phyloP scores from a whole-genome alignment of 2,113 vertebrate genomes.

The Sceloporus undulatus region DNA sequence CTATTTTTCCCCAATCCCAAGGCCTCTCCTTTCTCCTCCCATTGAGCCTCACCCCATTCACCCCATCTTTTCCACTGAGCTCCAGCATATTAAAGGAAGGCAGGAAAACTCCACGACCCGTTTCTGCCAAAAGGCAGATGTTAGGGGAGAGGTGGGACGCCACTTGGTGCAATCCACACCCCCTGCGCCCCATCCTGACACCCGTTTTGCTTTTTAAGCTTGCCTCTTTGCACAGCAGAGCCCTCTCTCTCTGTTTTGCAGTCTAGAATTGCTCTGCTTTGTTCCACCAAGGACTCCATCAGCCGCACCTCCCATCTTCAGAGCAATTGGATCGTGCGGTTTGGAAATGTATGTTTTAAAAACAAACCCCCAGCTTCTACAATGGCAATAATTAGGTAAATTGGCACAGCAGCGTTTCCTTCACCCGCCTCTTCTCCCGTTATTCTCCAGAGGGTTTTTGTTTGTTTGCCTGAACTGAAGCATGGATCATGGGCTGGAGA shows the following conservation, averaged over 20 bases:
- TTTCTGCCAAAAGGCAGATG: too few relatives aligned
- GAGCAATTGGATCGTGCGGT: not conserved
- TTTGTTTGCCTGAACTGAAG: not conserved
- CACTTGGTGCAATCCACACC: too few relatives aligned
- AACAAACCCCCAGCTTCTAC: not conserved
- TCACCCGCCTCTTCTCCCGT: not conserved
- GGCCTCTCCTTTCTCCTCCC: too few relatives aligned
- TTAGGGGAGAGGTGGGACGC: too few relatives aligned
- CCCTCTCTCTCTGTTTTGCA: not conserved
- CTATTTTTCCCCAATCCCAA: too few relatives aligned
- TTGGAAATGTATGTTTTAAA: conserved; percentile 7
- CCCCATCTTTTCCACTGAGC: too few relatives aligned
- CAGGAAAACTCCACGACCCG: too few relatives aligned
- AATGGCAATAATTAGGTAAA: conserved; percentile 3
- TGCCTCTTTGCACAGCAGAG: not conserved
- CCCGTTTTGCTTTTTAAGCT: too few relatives aligned
- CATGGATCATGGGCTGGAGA: not conserved
- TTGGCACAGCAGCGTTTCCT: not conserved
- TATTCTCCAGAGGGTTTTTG: not conserved
- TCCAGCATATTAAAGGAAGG: too few relatives aligned
- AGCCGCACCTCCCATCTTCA: not conserved
- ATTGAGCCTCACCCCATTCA: too few relatives aligned
- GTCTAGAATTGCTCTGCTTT: not conserved
- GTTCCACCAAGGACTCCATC: not conserved
- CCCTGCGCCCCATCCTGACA: too few relatives aligned